These are phyloP conservation scores for Lethrus apterus DNA, from an alignment of 1,140 invertebrate genomes.

Conservation along the genomic window DNA sequence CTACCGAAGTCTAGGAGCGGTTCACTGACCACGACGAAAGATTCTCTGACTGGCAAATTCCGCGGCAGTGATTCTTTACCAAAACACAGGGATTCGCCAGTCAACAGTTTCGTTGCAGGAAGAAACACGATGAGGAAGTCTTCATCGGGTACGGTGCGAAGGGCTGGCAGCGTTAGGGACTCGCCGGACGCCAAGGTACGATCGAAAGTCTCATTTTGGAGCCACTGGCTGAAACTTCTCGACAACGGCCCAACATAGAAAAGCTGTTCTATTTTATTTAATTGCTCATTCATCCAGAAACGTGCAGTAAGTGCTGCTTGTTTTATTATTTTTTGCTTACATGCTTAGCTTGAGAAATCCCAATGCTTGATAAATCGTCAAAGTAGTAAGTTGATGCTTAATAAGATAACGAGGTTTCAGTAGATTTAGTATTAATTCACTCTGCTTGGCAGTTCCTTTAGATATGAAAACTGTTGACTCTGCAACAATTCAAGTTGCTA, in stretches of 20 bases:
- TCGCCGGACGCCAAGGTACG: conserved; percentile 53
- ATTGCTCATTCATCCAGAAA: conserved; percentile 20
- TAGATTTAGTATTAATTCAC: too few species aligned
- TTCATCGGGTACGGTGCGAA: conserved; percentile 17
- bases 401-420: too few species aligned
- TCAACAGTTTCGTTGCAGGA: conserved; percentile 21
- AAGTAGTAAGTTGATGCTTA: too few species aligned
- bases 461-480: too few species aligned
- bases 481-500: too few species aligned
- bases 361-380: too few species aligned
- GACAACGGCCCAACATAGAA: conserved; percentile 41
- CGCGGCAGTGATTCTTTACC: conserved; percentile 45
- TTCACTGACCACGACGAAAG: conserved; percentile 45
- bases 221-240: conserved; percentile 52
- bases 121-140: neutral
- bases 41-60: conserved; percentile 52
- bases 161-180: conserved; percentile 23
- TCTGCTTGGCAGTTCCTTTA: too few species aligned
- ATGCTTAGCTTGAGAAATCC: too few species aligned
- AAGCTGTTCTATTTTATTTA: conserved; percentile 26
- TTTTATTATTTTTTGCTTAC: conserved; percentile 32
- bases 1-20: conserved; percentile 40
- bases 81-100: conserved; percentile 21
- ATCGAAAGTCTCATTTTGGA: conserved; percentile 55
- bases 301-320: conserved; percentile 38